Base-by-base conservation (phyloP, 1,140 invertebrate genomes). In the Pachyrhynchus sulphureomaculatus region DNA sequence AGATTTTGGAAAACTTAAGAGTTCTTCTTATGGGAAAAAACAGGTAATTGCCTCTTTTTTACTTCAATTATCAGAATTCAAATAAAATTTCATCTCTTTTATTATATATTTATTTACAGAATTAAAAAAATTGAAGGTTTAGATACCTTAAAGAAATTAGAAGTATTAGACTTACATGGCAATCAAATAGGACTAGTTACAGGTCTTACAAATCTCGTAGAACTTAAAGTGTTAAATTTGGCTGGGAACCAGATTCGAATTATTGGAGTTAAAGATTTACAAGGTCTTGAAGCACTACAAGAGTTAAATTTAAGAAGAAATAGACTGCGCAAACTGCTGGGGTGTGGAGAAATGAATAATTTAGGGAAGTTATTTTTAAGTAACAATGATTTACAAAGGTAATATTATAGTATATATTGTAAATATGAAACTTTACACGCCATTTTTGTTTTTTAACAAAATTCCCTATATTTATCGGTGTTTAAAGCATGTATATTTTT, bases 1-100 rank as follows among this genome's bases (percentile, higher is more conserved):
- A 88, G 62, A 79, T 83, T 41, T 80, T 95, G 5, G 84, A 84
- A 41, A 90, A 88, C 72, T 79, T 96, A 8, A 79, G 92, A 67
- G 92, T 96, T 4, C 79, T 96, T 41, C 82, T 96, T 57, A 83
- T 96, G 70, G 93, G 93, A 5, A 96, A 95, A 79, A 95, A 96
- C 76, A 86, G 90, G 79, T 73, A 72, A 58, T n/a, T 44, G 34
- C 54, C 37, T 23, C 1, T 2, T 4, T 9, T 13, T 12, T 42
- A 24, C 24, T 24, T 39, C 10, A 20, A 53, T 6, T 3, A 67
- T 56, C n/a, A 13, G 5, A 32, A 37, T 9, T 3, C 36, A 13
- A 3, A 2, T 2, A 2, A 37, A 37, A 5, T 21, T 53, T 36
- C 29, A 24, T 51, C 41, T 63, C 15, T 48, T 52, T 18, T 17